Conservation (phyloP, 2,113 vertebrate genomes). For the Clarias macrocephalus region DNA sequence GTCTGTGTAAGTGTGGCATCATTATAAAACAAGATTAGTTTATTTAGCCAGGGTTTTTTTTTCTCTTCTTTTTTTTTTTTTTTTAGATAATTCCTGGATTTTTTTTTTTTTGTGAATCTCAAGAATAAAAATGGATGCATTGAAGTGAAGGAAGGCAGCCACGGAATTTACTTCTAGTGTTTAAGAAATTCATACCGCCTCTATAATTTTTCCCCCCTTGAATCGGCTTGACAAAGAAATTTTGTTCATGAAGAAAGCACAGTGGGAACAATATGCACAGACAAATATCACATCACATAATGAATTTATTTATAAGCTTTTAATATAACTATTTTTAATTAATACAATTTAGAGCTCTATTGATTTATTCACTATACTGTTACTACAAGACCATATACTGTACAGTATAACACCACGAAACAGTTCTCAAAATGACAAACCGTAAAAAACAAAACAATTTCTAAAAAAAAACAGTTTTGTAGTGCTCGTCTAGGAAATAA, state of each 20-base stretch:
- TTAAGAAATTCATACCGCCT: not conserved
- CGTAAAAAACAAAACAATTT: not conserved
- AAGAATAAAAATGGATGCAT: not conserved
- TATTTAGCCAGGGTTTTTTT: not conserved
- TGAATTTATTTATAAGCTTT: not conserved
- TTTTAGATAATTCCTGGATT: not conserved
- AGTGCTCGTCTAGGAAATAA: not conserved
- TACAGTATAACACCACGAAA: not conserved
- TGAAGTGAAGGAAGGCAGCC: not conserved
- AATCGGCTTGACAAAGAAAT: not conserved
- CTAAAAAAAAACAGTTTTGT: not conserved
- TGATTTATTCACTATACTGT: no score
- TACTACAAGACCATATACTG: no score
- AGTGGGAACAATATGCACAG: not conserved
- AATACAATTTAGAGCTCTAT: not conserved
- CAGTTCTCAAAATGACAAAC: not conserved
- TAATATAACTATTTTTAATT: not conserved
- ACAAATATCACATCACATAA: not conserved
- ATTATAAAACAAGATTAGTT: constrained; percentile 16
- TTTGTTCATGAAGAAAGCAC: not conserved
- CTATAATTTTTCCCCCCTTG: not conserved
- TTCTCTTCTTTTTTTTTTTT: not conserved
- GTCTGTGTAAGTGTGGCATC: constrained; percentile 15
- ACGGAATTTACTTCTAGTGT: not conserved
- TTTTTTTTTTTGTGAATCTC: not conserved